Percentiles rank a stretch among this genome's conserved stretches.
Conservation (phyloP, 1,140 invertebrate species). For the Mya arenaria region DNA sequence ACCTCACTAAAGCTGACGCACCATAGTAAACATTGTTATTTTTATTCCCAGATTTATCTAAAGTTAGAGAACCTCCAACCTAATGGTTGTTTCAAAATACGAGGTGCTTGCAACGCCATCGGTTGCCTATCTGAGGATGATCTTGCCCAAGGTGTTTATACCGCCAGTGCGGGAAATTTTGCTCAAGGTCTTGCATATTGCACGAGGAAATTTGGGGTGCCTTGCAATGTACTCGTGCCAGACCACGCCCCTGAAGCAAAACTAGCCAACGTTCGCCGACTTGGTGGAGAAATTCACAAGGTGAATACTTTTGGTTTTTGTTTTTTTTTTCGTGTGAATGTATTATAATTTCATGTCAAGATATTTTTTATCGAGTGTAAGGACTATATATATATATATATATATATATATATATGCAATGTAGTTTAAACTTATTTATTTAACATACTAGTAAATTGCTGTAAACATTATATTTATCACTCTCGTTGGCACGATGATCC, state of each 20-base stretch:
- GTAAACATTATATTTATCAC: too few species aligned
- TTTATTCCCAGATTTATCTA: constrained; percentile 71
- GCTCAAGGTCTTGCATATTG: constrained; percentile 72
- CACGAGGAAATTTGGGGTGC: constrained; percentile 54
- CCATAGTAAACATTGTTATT: too few species aligned
- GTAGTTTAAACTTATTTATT: too few species aligned
- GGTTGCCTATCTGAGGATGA: constrained; percentile 49
- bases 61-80: constrained; percentile 77
- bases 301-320: too few species aligned
- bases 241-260: constrained; percentile 71
- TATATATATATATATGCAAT: too few species aligned
- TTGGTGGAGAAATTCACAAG: constrained; percentile 67
- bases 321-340: too few species aligned
- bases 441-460: too few species aligned
- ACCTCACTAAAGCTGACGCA: too few species aligned
- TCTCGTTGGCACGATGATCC: too few species aligned
- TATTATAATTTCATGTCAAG: too few species aligned
- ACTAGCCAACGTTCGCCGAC: constrained; percentile 61
- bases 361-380: too few species aligned
- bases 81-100: constrained; percentile 74
- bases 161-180: constrained; percentile 77
- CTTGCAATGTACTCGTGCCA: constrained; percentile 70
- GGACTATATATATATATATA: too few species aligned
- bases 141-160: constrained; percentile 68
- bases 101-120: constrained; percentile 73